Evolutionary conservation across 2,797 vertebrate species (phyloP), one percentile per base, ranked within the genome.

Genomic region (Chaunax sp.): DNA sequence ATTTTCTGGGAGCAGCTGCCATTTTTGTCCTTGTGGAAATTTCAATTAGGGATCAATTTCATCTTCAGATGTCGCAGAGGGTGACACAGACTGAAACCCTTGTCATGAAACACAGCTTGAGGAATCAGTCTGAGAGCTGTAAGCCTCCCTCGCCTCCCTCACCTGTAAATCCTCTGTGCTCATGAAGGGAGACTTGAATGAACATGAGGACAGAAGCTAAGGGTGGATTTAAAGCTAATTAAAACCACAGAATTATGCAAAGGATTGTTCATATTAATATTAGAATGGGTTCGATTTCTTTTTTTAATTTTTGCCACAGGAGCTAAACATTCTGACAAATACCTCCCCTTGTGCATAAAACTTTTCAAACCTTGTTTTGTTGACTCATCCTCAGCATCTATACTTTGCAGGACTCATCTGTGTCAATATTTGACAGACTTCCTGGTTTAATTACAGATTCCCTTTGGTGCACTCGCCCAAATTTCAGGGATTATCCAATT

Each of bases 401-500:
- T 65, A 72, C 84, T 85, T 75, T 63, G 76, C 84, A 85, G 87
- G 72, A 80, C 78, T 87, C 87, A 84, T 89, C 89, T 89, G 86
- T 85, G 85, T 90, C 87, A 90, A 91, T 90, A 88, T 92, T 92
- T 89, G 88, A 89, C 69, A 82, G 80, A 76, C 83, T 83, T 82
- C 82, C 74, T 64, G 65, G 64, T 90, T 89, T 89, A 90, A 93
- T 91, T 90, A 87, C 87, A 70, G 69, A 90, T 83, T 88, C 86
- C 84, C 83, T 90, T 91, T 92, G 86, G 89, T 87, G 87, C 85
- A 50, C 60, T 69, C 69, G 45, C 72, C 75, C 85, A 91, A 87
- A 91, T 91, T 87, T 87, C 79, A 67, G 90, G 87, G 89, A 93
- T 93, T 90, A 91, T 91, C 89, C 86, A 90, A 92, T 92, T 91